Percentiles rank a stretch among this genome's conserved stretches.
Conservation (phyloP, 2,113 vertebrate genomes). For the Cyanistes caeruleus region DNA sequence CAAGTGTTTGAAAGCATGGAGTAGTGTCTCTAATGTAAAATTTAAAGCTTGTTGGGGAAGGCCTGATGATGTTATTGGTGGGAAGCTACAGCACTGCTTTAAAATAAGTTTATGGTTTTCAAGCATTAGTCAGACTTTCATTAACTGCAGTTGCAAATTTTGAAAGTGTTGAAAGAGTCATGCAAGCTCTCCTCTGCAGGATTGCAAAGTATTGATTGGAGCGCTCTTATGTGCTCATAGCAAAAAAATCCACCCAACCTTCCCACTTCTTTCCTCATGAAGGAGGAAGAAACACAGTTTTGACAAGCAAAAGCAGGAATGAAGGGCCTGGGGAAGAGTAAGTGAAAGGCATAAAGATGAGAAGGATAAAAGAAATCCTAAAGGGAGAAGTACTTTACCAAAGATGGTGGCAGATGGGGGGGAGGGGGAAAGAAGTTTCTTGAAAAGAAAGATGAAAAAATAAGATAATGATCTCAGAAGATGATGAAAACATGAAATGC, state of each 20-base stretch:
- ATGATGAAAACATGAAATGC: background rate
- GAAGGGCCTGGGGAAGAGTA: conserved; percentile 39
- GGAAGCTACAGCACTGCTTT: background rate
- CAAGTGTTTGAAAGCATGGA: background rate
- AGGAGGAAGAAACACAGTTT: conserved; percentile 30
- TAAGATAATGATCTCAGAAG: conserved; percentile 40
- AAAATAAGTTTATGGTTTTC: conserved; percentile 30
- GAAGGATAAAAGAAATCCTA: conserved; percentile 47
- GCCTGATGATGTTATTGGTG: background rate
- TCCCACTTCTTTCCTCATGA: conserved; percentile 19
- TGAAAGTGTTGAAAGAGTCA: background rate
- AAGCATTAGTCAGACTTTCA: conserved; percentile 53
- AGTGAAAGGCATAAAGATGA: conserved; percentile 45
- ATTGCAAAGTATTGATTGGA: background rate
- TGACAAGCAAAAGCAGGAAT: conserved; percentile 34
- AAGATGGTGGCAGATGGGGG: background rate
- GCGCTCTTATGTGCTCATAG: background rate
- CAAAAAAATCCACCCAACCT: conserved; percentile 19
- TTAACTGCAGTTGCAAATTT: conserved; percentile 39
- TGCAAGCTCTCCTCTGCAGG: conserved; percentile 31
- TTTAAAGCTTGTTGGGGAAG: background rate
- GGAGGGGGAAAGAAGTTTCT: background rate
- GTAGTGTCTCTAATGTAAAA: background rate
- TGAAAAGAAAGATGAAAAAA: conserved; percentile 43
- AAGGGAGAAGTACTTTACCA: background rate